Percentiles rank a stretch among this genome's conserved stretches.
phyloP scores from a whole-genome alignment of 92 coral and sea anemone genomes.

The Actinostola sp. region DNA sequence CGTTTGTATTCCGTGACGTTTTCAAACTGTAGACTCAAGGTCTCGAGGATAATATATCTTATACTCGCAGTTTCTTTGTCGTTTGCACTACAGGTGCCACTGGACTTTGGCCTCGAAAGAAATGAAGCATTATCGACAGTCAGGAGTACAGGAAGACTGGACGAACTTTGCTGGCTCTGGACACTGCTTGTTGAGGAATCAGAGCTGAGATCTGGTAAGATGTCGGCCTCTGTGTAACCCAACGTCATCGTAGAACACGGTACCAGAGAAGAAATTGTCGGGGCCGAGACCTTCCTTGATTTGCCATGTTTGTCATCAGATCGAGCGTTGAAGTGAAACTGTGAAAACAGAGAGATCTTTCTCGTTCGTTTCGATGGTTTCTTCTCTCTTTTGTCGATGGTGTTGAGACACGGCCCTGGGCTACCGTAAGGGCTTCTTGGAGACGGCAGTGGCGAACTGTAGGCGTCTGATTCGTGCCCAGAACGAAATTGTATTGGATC shows the following conservation, averaged over 20 bases:
- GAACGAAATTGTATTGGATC: slow-evolving; percentile 73
- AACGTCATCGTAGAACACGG: slow-evolving; percentile 13
- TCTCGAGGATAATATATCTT: slow-evolving; percentile 74
- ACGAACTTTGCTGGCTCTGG: slow-evolving; percentile 35
- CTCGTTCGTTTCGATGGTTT: slow-evolving; percentile 68
- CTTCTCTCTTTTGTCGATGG: slow-evolving; percentile 11
- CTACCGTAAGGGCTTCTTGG: slow-evolving; percentile 9
- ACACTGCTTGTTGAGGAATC: slow-evolving; percentile 55
- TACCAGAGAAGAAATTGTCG: slow-evolving; percentile 30
- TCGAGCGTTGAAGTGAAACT: slow-evolving; percentile 75
- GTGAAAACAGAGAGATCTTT: slow-evolving; percentile 79
- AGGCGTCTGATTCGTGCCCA: slow-evolving; percentile 62
- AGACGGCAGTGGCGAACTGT: slow-evolving; percentile 21
- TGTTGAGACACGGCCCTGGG: background rate
- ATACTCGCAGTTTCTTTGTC: slow-evolving; percentile 66
- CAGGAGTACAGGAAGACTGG: slow-evolving; percentile 39
- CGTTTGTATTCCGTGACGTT: slow-evolving; percentile 76
- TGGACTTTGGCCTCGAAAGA: slow-evolving; percentile 58
- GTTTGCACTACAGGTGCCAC: background rate
- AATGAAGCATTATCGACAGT: slow-evolving; percentile 68
- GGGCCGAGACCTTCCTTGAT: slow-evolving; percentile 54
- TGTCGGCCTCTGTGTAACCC: slow-evolving; percentile 23
- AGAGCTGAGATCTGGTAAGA: slow-evolving; percentile 46
- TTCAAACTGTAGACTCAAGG: slow-evolving; percentile 78
- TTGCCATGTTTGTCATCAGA: slow-evolving; percentile 69